Evolutionary conservation across 2,113 vertebrate genomes (phyloP), one percentile per base, ranked within the genome.

Genomic region (Bucco capensis): DNA sequence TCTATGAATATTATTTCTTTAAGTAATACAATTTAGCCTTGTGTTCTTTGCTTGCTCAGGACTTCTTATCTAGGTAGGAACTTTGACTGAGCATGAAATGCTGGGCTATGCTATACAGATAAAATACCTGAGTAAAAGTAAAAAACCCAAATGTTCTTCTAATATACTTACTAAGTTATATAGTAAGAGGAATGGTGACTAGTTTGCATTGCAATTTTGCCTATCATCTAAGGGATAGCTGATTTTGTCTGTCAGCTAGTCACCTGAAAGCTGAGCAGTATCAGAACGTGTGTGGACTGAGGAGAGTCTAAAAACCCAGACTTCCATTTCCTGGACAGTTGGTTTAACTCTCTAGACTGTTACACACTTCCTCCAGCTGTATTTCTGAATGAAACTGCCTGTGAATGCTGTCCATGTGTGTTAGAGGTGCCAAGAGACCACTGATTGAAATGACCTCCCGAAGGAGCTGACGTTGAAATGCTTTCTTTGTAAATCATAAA

Each of bases 401-500:
- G 73, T 92, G 81, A 95, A 95, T 74, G 51, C 60, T 77, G 51
- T 71, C 77, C 80, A 70, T 81, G 76, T 83, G 58, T 74, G 66
- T 56, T 57, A 79, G 66, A 76, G 53, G 46, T 88, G 77, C 40
- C 0, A 3, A 53, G 83, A 92, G 73, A 88, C 44, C 65, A 60
- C 35, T 71, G 80, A 60, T 10, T 75, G 65, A 92, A 86, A 56
- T 60, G 65, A 47, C 27, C n/a, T 90, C 86, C 83, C 81, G 74
- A 44, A 81, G 76, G 66, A 90, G 64, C 56, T 81, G 76, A 90
- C 5, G 8, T 1, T 83, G 83, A 88, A 88, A 90, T 77, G 51
- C 19, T n/a, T 84, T 95, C 56, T 92, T 95, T 67, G 89, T 86
- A 93, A 93, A 93, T 93, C 61, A 92, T 93, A 90, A 95, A 93